Conservation (phyloP, 2,113 vertebrate species). For the Pontoporia blainvillei region DNA sequence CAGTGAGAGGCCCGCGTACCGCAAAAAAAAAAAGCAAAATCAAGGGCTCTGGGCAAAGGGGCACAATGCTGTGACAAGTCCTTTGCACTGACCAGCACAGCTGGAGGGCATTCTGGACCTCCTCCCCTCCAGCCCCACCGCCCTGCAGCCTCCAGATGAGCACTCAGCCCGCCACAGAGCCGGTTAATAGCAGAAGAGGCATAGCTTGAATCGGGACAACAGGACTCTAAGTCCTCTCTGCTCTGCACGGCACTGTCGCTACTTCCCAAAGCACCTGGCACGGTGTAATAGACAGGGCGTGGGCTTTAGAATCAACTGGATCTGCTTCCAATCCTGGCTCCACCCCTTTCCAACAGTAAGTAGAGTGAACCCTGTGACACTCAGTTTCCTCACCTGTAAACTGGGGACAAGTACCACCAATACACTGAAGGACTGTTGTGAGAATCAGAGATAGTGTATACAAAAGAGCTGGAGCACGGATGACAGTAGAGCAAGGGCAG, state of each 20-base stretch:
- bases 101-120: not conserved
- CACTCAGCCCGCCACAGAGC: not conserved
- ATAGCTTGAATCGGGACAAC: not conserved
- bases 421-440: not conserved
- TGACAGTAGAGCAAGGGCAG: not conserved
- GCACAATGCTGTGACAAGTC: not conserved
- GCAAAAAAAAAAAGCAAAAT: not conserved
- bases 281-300: not conserved
- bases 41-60: not conserved
- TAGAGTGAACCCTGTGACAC: not conserved
- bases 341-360: not conserved
- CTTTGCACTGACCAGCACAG: not conserved
- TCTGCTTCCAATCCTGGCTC: not conserved
- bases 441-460: not conserved
- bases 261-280: not conserved
- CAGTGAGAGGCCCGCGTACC: too few relatives aligned
- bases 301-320: not conserved
- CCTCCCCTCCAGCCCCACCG: not conserved
- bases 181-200: not conserved
- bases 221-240: too few relatives aligned
- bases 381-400: not conserved
- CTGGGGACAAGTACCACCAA: not conserved
- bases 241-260: not conserved
- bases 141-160: not conserved
- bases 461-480: not conserved